Base-by-base conservation (phyloP, 2,888 invertebrate species). In the Crematogaster levior region DNA sequence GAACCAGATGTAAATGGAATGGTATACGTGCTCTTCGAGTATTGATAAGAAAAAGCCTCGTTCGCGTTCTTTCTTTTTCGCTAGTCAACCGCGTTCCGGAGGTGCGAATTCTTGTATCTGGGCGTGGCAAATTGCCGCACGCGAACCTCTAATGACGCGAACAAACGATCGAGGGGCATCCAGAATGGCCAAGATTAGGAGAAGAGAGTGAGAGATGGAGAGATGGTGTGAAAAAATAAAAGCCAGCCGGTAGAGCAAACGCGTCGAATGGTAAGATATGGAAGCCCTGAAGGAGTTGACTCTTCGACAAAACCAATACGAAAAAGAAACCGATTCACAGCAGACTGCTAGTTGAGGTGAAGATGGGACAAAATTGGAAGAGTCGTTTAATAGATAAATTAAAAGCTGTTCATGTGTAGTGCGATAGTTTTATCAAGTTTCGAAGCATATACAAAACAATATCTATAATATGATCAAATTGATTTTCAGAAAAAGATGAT, bases 111-210 rank as follows among this genome's bases (percentile, higher is more conserved):
- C 91, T 92, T 88, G 91, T 89, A 88, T 87, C 89, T 91, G 92
- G 93, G 93, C 92, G 93, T 92, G 93, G 93, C 93, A 92, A 93
- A 93, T 93, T 92, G 93, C 91, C 90, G 91, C 93, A 92, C 93
- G 93, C 92, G 91, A 93, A 82, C 88, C 89, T 90, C 92, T 93
- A 93, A 93, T 93, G 93, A 93, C 90, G 91, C 90, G 91, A 92
- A 93, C 93, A 92, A 93, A 93, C 92, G 91, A 91, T 91, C 91
- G 80, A 79, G 87, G 83, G 87, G 83, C 83, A 85, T 81, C 84
- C 81, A 63, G 83, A 82, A 88, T 68, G 81, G 72, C 24, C 65
- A 83, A 79, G 61, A 85, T 84, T 81, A 83, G 82, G 68, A 74
- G 81, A 77, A 83, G 56, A 46, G 43, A 85, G 79, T 53, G 73